Conservation (phyloP, 2,888 invertebrate genomes). For the Platerodrilus igneus region DNA sequence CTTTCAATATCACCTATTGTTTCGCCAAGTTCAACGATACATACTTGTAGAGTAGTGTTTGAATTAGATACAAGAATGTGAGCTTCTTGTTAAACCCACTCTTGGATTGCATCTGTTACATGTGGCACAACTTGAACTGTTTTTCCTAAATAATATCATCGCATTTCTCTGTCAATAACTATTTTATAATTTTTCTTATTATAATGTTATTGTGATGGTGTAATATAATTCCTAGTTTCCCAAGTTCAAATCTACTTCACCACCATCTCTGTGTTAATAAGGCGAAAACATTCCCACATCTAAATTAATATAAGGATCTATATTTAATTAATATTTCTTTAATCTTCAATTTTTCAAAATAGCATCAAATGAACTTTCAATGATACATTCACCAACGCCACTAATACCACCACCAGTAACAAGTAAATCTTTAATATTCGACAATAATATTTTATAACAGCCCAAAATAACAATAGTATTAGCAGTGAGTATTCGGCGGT, state of each 20-base stretch:
- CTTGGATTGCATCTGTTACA: conserved; percentile 96
- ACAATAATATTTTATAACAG: neutral
- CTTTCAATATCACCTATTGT: conserved; percentile 99
- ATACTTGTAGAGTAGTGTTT: conserved; percentile 68
- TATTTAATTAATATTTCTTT: conserved; percentile 98
- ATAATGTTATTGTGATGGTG: conserved; percentile 98
- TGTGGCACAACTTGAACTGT: conserved; percentile 99
- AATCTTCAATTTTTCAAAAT: conserved; percentile 92
- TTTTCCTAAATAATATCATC: conserved; percentile 95
- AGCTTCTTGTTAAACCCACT: conserved; percentile 95
- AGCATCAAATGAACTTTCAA: conserved; percentile 92
- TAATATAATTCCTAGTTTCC: conserved; percentile 95
- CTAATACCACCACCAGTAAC: conserved; percentile 99
- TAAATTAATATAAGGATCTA: conserved; percentile 98
- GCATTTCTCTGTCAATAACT: conserved; percentile 90
- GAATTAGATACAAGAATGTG: conserved; percentile 72
- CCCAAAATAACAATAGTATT: too few species aligned
- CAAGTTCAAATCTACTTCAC: conserved; percentile 98
- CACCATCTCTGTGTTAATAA: conserved; percentile 98
- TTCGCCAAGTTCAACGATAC: conserved; percentile 91
- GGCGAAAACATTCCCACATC: conserved; percentile 99
- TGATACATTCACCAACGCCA: conserved; percentile 95
- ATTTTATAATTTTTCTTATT: conserved; percentile 97
- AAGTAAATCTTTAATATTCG: conserved; percentile 89
- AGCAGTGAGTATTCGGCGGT: too few species aligned